Conservation (phyloP, 1,140 invertebrate species). For the Drosophila dunni region DNA sequence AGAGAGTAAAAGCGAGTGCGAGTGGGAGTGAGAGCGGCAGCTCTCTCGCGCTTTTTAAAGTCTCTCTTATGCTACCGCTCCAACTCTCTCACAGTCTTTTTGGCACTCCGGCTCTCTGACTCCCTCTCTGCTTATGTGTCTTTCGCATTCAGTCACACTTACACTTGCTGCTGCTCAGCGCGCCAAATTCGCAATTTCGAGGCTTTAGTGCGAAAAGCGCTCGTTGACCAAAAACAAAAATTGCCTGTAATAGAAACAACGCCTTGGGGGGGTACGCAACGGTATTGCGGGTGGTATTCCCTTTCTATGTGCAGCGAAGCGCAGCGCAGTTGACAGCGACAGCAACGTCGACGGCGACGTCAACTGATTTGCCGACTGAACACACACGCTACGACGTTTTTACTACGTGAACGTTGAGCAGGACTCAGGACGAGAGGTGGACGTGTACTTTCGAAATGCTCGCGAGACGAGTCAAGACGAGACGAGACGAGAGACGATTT, state of each 20-base stretch:
- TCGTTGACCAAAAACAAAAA: slow-evolving; percentile 65
- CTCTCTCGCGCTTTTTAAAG: slow-evolving; percentile 27
- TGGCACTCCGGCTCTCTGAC: slow-evolving; percentile 4
- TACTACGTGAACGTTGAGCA: slow-evolving; percentile 66
- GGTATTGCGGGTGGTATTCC: slow-evolving; percentile 14
- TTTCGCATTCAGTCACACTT: slow-evolving; percentile 51
- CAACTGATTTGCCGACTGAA: slow-evolving; percentile 64
- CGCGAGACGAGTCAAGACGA: slow-evolving; percentile 36
- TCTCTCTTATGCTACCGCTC: slow-evolving; percentile 27
- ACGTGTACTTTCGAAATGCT: slow-evolving; percentile 45
- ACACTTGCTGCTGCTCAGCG: slow-evolving; percentile 64
- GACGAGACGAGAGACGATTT: slow-evolving; percentile 58
- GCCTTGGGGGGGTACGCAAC: slow-evolving; percentile 13
- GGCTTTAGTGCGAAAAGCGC: slow-evolving; percentile 48
- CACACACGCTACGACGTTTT: slow-evolving; percentile 50
- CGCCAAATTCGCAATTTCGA: slow-evolving; percentile 73
- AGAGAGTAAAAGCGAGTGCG: not conserved
- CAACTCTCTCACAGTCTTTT: slow-evolving; percentile 6
- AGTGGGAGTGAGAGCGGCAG: slow-evolving; percentile 1
- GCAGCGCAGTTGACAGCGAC: slow-evolving; percentile 36
- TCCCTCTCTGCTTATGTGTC: not conserved
- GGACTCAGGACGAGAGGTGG: slow-evolving; percentile 44
- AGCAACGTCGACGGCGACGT: slow-evolving; percentile 20
- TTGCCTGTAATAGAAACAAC: slow-evolving; percentile 13
- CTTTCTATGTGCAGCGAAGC: slow-evolving; percentile 62